Evolutionary conservation across 2,113 vertebrate genomes (phyloP).

Genomic region (Gallinago jamesoni): DNA sequence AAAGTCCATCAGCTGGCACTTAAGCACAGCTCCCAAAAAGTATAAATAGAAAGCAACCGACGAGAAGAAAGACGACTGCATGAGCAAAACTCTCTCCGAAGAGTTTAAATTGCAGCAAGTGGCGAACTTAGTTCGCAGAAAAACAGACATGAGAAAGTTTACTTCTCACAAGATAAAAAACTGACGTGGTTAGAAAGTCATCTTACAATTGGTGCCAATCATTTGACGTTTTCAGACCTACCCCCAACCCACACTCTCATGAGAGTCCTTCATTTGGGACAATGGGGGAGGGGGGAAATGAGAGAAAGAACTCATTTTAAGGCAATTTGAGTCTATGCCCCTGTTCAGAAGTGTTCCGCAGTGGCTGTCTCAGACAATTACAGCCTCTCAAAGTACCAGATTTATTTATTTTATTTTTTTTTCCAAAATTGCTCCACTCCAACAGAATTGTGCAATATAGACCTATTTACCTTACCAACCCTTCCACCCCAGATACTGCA

Average conservation of each 20-base stretch:
- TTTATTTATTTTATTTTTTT: neutral
- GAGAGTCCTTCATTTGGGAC: slow-evolving; percentile 45
- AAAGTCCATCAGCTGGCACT: slow-evolving; percentile 29
- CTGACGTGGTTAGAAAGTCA: slow-evolving; percentile 63
- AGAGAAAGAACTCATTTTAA: slow-evolving; percentile 34
- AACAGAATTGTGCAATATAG: slow-evolving; percentile 39
- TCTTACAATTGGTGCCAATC: slow-evolving; percentile 63
- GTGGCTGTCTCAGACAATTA: slow-evolving; percentile 48
- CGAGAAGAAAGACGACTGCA: neutral
- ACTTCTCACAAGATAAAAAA: slow-evolving; percentile 64
- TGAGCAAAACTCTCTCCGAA: neutral
- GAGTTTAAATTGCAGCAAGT: slow-evolving; percentile 49
- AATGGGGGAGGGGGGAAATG: slow-evolving; percentile 47
- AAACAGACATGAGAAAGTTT: slow-evolving; percentile 64
- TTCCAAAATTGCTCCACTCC: neutral
- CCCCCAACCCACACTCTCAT: slow-evolving; percentile 47
- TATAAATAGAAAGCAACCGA: slow-evolving; percentile 13
- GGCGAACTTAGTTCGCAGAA: slow-evolving; percentile 11
- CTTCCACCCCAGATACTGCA: neutral
- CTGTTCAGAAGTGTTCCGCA: neutral
- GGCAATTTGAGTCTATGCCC: neutral
- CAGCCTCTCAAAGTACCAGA: slow-evolving; percentile 7
- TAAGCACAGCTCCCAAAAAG: neutral
- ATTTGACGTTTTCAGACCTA: slow-evolving; percentile 66
- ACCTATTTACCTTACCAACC: slow-evolving; percentile 54